A percentile compares a stretch with the other conserved stretches of the same genome.
These are phyloP conservation scores for Eupeodes luniger DNA, from an alignment of 2,888 invertebrate genomes.

Conservation along the genomic window DNA sequence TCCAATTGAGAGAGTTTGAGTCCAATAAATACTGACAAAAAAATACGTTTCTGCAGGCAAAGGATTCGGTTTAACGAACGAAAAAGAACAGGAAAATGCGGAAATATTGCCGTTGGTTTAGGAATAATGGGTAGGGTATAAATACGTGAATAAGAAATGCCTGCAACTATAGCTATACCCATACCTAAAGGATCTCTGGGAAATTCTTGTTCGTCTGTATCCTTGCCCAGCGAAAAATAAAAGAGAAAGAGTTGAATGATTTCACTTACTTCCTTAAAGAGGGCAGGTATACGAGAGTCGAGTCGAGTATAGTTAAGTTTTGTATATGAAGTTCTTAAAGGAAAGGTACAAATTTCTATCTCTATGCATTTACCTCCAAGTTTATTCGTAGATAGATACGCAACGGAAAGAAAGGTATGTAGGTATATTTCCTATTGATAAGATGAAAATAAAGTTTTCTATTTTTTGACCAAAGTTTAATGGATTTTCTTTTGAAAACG, in stretches of 20 bases:
- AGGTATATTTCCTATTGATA: constrained; percentile 20
- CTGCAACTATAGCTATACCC: not conserved
- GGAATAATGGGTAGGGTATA: constrained; percentile 22
- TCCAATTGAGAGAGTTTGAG: constrained; percentile 29
- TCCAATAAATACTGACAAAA: constrained; percentile 25
- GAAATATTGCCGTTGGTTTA: constrained; percentile 48
- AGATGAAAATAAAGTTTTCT: constrained; percentile 23
- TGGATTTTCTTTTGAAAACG: constrained; percentile 30
- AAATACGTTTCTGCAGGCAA: constrained; percentile 16
- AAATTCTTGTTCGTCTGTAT: constrained; percentile 13
- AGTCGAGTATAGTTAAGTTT: not conserved
- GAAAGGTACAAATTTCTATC: not conserved
- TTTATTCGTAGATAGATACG: not conserved
- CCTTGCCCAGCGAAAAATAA: not conserved
- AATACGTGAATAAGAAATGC: constrained; percentile 21
- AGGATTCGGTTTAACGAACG: constrained; percentile 16
- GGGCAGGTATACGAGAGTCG: no score
- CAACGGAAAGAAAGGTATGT: not conserved
- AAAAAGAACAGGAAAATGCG: constrained; percentile 37
- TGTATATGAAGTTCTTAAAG: not conserved
- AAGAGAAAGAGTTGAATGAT: not conserved
- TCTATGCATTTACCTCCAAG: not conserved
- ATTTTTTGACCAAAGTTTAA: constrained; percentile 28
- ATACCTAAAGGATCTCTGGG: not conserved
- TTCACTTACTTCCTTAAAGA: constrained; percentile 25